Conservation (phyloP, 2,797 vertebrate species). For the Lacerta bilineata region DNA sequence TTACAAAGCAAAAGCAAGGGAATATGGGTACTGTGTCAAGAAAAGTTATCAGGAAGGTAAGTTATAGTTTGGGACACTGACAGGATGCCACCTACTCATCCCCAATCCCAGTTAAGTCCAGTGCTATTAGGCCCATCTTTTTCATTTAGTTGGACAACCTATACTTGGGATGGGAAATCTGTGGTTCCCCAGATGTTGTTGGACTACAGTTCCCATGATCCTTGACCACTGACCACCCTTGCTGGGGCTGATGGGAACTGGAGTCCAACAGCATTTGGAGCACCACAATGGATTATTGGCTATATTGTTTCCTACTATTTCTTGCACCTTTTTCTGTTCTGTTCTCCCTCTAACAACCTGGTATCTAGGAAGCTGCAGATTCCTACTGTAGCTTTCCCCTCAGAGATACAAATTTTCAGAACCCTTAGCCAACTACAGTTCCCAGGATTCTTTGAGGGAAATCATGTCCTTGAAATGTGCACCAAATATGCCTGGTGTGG, state of each 20-base stretch:
- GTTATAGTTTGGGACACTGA: not conserved
- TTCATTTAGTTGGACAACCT: not conserved
- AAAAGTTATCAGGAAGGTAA: conserved; percentile 1
- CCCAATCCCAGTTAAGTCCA: not conserved
- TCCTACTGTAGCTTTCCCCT: too few relatives aligned
- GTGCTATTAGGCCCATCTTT: not conserved
- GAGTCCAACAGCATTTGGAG: not conserved
- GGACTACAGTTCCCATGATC: not conserved
- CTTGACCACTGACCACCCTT: too few relatives aligned
- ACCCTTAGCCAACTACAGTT: too few relatives aligned
- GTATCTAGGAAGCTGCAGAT: not conserved
- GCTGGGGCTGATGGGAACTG: not conserved
- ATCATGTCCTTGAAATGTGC: too few relatives aligned
- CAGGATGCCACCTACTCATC: not conserved
- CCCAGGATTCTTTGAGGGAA: too few relatives aligned
- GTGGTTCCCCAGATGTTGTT: not conserved
- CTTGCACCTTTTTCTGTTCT: not conserved
- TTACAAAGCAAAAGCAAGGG: not conserved
- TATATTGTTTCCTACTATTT: not conserved
- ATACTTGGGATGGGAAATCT: not conserved
- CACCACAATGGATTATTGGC: not conserved
- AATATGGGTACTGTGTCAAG: not conserved
- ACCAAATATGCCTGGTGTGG: too few relatives aligned
- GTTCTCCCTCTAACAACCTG: not conserved
- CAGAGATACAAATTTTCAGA: too few relatives aligned